Percentiles rank a stretch among this genome's conserved stretches.
These are phyloP conservation scores for Xiphydria camelus DNA, from an alignment of 2,888 invertebrate species.

Conservation along the genomic window DNA sequence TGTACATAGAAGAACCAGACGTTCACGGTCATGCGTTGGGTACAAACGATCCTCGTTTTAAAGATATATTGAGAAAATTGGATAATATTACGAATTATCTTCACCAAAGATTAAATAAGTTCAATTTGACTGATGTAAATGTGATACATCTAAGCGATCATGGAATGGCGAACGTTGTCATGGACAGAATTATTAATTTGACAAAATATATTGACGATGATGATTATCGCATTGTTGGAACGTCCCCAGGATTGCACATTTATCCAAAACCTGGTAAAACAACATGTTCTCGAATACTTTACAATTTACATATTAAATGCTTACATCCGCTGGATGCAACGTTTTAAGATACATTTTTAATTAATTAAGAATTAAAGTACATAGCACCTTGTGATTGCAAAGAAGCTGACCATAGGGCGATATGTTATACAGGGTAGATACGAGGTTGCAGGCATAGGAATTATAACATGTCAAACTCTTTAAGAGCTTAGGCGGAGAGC, in stretches of 20 bases:
- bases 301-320: conserved; percentile 3
- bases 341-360: not conserved
- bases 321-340: not conserved
- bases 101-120: conserved; percentile 60
- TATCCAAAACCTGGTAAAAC: conserved; percentile 62
- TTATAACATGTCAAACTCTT: too few relatives aligned
- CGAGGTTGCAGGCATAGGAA: too few relatives aligned
- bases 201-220: conserved; percentile 59
- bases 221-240: conserved; percentile 60
- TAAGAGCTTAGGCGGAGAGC: too few relatives aligned
- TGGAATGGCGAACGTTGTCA: conserved; percentile 66
- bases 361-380: not conserved
- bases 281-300: conserved; percentile 5
- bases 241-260: conserved; percentile 65
- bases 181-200: conserved; percentile 62
- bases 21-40: conserved; percentile 66
- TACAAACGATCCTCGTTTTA: conserved; percentile 57
- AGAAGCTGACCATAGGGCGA: too few relatives aligned
- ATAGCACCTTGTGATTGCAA: too few relatives aligned
- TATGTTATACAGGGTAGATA: too few relatives aligned
- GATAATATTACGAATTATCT: conserved; percentile 65
- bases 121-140: conserved; percentile 63
- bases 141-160: conserved; percentile 75
- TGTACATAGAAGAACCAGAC: conserved; percentile 76
- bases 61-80: conserved; percentile 57